These are phyloP conservation scores for Perca flavescens DNA, from an alignment of 2,113 vertebrate species.

Conservation along the genomic window DNA sequence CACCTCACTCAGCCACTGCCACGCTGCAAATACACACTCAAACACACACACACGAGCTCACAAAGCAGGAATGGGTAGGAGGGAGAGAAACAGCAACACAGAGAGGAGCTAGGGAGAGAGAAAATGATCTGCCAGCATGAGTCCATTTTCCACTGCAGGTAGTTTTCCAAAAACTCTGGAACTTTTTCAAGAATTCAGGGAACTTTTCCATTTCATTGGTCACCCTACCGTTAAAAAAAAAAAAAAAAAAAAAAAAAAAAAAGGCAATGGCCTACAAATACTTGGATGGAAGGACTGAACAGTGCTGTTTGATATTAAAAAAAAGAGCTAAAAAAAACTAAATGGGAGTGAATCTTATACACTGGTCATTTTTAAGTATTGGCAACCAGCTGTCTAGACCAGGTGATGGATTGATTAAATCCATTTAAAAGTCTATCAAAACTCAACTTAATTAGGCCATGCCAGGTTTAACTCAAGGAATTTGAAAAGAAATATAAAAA, in stretches of 20 bases:
- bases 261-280: neutral
- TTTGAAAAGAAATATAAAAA: too few species aligned
- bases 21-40: conserved; percentile 19
- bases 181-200: neutral
- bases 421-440: too few species aligned
- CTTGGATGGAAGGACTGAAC: neutral
- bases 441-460: neutral
- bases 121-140: conserved; percentile 1
- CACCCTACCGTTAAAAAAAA: too few species aligned
- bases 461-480: neutral
- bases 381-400: neutral
- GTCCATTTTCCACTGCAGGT: conserved; percentile 16
- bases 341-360: too few species aligned
- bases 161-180: conserved; percentile 3
- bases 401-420: neutral
- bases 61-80: conserved; percentile 14
- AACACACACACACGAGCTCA: conserved; percentile 15
- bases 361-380: neutral
- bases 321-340: too few species aligned
- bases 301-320: neutral
- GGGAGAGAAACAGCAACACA: neutral
- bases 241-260: neutral
- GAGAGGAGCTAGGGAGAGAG: neutral
- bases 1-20: conserved; percentile 68
- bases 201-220: neutral